Evolutionary conservation across 2,113 vertebrate species (phyloP), one percentile per base, ranked within the genome.

Genomic region (Notothenia rossii): DNA sequence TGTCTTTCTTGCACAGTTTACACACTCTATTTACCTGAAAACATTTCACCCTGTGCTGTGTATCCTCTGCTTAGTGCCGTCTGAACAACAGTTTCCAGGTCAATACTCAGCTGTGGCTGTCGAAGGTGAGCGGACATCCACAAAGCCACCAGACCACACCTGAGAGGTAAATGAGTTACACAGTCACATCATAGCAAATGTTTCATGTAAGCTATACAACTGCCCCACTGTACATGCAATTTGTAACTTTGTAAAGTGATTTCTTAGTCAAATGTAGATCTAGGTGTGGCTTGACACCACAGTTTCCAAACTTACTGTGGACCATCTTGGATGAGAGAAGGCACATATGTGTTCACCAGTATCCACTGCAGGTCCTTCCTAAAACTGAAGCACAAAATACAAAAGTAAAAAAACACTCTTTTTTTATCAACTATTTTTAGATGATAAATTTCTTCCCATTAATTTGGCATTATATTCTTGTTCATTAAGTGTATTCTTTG

Each of bases 321-420:
- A 13, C 97, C 97, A 77, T 98, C 95, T 82, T 98, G 97, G 89
- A 98, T 97, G 73, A 96, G 89, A 1, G 97, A 98, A 6, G 97
- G 96, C 79, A 98, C 92, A 4, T 96, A 96, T 0, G 91, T 92
- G 91, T 96, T 97, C 69, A 95, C 95, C 53, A 98, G 94, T 43
- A 96, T 88, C 97, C 97, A 98, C 69, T 94, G 92, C 74, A 97
- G 88, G 72, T 96, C 94, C 70, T 90, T 93, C 33, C 94, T 95
- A 81, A 97, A 97, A 84, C 97, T 98, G 84, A 77, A 81, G 67
- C 8, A 91, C 3, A 91, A 53, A 49, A 29, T 9, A 10, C 43
- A 29, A 17, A 5, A 25, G 25, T 25, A 40, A 40, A 40, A 40
- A 40, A 7, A 40, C 36, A 36, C 10, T n/a, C 0, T 9, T 40